Conservation (phyloP, 2,113 vertebrate species). For the Proterorhinus semilunaris region DNA sequence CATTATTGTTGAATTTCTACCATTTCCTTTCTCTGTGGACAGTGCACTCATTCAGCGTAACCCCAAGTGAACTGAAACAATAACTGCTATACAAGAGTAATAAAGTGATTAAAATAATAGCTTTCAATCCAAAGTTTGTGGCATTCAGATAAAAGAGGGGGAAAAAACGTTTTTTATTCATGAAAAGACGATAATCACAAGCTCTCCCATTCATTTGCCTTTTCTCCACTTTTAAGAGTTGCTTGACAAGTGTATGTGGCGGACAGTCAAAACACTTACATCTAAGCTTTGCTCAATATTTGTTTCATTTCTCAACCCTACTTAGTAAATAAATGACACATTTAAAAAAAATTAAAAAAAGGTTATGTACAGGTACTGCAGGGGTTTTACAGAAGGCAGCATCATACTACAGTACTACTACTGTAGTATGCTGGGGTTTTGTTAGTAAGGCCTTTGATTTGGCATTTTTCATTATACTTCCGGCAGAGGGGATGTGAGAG, state of each 20-base stretch:
- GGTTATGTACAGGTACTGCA: constrained; percentile 27
- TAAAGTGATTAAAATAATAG: constrained; percentile 11
- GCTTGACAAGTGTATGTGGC: not conserved
- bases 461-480: constrained; percentile 27
- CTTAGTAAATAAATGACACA: constrained; percentile 21
- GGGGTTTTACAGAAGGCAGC: constrained; percentile 28
- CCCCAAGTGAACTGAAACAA: constrained; percentile 1
- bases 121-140: not conserved
- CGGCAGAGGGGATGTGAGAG: constrained; percentile 8
- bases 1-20: not conserved
- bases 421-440: constrained; percentile 12
- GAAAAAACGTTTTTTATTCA: not conserved
- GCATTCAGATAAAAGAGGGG: constrained; percentile 1
- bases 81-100: not conserved
- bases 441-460: constrained; percentile 30
- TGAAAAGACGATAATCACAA: not conserved
- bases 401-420: constrained; percentile 17
- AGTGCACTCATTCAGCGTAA: not conserved
- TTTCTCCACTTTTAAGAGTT: not conserved
- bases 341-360: no score
- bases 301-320: constrained; percentile 19
- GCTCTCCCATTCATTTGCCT: constrained; percentile 1
- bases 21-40: not conserved
- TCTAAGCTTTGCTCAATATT: constrained; percentile 12
- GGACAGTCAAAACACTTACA: not conserved